Percentiles rank a stretch among this genome's conserved stretches.
Conservation (phyloP, 2,888 invertebrate genomes). For the Coelinius sp. region DNA sequence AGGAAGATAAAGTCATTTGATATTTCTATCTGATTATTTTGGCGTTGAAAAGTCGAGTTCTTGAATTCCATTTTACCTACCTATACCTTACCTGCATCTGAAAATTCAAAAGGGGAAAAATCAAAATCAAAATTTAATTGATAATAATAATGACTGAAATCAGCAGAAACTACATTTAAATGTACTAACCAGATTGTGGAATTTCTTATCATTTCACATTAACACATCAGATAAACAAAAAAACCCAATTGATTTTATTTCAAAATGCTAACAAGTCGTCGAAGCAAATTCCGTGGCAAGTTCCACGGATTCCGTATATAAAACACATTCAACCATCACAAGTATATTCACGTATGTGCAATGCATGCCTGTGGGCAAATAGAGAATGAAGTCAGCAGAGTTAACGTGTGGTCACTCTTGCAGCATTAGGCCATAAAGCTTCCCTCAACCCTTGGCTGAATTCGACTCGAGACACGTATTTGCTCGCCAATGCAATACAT, state of each 20-base stretch:
- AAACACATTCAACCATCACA: background rate
- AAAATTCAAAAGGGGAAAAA: too few relatives aligned
- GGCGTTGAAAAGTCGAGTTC: background rate
- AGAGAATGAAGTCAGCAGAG: constrained; percentile 22
- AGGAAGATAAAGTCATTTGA: background rate
- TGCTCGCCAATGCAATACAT: constrained; percentile 12
- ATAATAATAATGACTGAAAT: background rate
- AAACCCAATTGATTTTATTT: constrained; percentile 3
- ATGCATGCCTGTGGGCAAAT: background rate
- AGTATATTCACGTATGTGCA: background rate
- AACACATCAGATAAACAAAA: constrained; percentile 22
- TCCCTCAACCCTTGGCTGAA: background rate
- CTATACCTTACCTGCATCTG: too few relatives aligned
- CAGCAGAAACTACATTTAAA: background rate
- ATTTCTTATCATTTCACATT: background rate
- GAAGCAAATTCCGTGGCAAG: background rate
- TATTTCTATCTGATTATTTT: background rate
- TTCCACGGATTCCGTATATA: background rate
- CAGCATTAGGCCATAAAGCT: background rate
- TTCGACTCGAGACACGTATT: constrained; percentile 26
- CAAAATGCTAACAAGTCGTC: constrained; percentile 1
- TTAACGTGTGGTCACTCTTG: constrained; percentile 10
- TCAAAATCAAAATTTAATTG: background rate
- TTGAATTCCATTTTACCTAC: background rate
- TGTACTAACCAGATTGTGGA: background rate